phyloP scores from a whole-genome alignment of 2,888 invertebrate species.

The Sminthurides aquaticus region DNA sequence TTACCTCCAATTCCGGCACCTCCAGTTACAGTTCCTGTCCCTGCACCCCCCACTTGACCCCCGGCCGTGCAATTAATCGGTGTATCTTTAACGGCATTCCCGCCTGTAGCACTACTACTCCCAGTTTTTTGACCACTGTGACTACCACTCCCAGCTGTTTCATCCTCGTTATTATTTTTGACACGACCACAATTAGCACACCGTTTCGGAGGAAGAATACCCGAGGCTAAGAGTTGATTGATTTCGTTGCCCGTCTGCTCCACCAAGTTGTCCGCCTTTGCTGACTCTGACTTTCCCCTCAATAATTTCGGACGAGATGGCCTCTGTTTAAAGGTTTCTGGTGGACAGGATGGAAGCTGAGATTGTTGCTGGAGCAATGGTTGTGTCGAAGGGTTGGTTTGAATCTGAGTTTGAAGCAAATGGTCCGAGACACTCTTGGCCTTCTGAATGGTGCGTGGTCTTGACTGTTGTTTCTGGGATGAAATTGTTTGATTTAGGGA shows the following conservation, averaged over 20 bases:
- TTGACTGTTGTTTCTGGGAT: neutral
- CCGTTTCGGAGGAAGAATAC: neutral
- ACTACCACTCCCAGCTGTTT: neutral
- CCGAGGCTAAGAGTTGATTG: neutral
- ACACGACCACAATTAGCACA: neutral
- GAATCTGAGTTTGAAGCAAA: neutral
- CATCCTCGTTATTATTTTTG: neutral
- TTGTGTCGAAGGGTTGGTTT: neutral
- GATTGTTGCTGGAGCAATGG: neutral
- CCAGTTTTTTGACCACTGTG: neutral
- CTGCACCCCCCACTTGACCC: neutral
- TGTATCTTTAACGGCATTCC: neutral
- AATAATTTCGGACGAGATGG: neutral
- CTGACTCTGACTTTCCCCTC: neutral
- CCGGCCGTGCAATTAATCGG: neutral
- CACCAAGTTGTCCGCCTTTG: neutral
- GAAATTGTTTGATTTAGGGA: neutral
- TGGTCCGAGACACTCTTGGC: conserved; percentile 3
- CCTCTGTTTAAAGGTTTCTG: neutral
- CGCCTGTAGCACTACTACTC: neutral
- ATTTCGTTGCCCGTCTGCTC: neutral
- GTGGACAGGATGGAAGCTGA: neutral
- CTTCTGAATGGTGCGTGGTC: neutral
- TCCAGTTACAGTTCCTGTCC: neutral
- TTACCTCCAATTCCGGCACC: neutral